Base-by-base conservation (phyloP, 2,113 vertebrate species). In the Gallinago media region DNA sequence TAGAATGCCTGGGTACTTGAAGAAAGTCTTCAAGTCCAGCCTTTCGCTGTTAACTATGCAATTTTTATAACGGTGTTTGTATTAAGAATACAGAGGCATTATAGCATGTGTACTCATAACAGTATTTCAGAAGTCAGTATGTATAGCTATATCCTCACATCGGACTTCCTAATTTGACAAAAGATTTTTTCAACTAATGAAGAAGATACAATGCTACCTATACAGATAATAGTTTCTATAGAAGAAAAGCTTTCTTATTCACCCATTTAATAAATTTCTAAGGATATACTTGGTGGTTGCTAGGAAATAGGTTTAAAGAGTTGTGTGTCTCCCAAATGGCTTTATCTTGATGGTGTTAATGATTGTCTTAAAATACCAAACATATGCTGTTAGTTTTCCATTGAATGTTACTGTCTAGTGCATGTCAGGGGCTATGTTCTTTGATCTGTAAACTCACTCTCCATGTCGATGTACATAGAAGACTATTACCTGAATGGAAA, bases 1-100 rank as follows among this genome's bases (percentile, higher is more conserved):
- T 84, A 70, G 46, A 95, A 87, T 83, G 72, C n/a, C 32, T 91
- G 71, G 55, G 34, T 93, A 36, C 61, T 94, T 92, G 75, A 95
- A 66, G n/a, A 88, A 79, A 88, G 59, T 88, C 49, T 31, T 62
- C 4, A 93, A 93, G 75, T 82, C 89, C 54, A 89, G 73, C 63
- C 19, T 85, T 75, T 81, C 61, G 55, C 17, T 85, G 81, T 44
- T 77, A 77, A 13, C 47, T 36, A 72, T 78, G 91, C 81, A 84
- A 78, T 87, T 91, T 89, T 86, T 93, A 77, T 89, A 92, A 88
- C 1, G 2, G 20, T 80, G 58, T 70, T 92, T 81, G 65, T 65
- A 26, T 75, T 74, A 78, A 61, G 56, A 87, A 55, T 80, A 22
- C 34, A 38, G 79, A 80, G 92, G 34, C 58, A 49, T 94, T 85